phyloP scores from a whole-genome alignment of 2,888 invertebrate genomes.

The Drosophila paranaensis region DNA sequence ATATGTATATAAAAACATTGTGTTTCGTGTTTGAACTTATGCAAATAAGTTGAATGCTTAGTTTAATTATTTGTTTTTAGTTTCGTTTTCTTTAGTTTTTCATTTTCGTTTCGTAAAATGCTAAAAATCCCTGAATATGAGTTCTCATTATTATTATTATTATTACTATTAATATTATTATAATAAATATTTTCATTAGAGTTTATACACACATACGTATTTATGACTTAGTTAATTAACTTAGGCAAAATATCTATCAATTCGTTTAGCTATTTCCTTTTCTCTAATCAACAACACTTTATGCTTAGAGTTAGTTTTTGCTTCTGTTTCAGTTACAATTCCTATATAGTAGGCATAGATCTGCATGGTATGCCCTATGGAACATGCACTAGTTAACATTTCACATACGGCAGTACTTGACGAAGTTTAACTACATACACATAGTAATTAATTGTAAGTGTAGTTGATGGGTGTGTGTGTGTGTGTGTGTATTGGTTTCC shows the following conservation, averaged over 20 bases:
- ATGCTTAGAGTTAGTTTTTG: slow-evolving; percentile 30
- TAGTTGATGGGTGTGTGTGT: slow-evolving; percentile 44
- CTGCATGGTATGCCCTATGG: slow-evolving; percentile 35
- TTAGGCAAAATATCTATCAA: slow-evolving; percentile 45
- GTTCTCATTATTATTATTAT: slow-evolving; percentile 66
- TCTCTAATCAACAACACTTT: slow-evolving; percentile 57
- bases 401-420: slow-evolving; percentile 73
- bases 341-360: slow-evolving; percentile 30
- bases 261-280: slow-evolving; percentile 40
- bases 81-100: slow-evolving; percentile 3
- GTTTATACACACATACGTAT: slow-evolving; percentile 48
- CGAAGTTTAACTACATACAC: slow-evolving; percentile 56
- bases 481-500: slow-evolving; percentile 18
- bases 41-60: slow-evolving; percentile 50
- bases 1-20: slow-evolving; percentile 59
- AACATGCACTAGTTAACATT: slow-evolving; percentile 42
- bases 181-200: slow-evolving; percentile 14
- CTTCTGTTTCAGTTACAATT: slow-evolving; percentile 52
- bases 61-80: slow-evolving; percentile 40
- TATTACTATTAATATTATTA: slow-evolving; percentile 41
- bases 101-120: slow-evolving; percentile 76
- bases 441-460: slow-evolving; percentile 52
- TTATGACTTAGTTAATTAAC: slow-evolving; percentile 53
- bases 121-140: slow-evolving; percentile 85
- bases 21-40: slow-evolving; percentile 28